phyloP scores from a whole-genome alignment of 1,140 invertebrate species.

The Calephelis nemesis region DNA sequence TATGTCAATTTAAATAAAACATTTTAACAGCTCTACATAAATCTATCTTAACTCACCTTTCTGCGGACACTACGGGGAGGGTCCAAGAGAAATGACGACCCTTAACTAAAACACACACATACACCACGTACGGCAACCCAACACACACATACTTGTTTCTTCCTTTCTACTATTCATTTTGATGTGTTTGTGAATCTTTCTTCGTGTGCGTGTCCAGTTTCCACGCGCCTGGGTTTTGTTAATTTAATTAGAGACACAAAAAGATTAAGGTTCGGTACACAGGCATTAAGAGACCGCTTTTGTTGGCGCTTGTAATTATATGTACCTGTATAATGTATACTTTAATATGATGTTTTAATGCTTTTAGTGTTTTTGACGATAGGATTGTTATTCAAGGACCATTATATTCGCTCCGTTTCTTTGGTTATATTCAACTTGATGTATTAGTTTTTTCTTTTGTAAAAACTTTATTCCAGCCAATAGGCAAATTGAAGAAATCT shows the following conservation, averaged over 20 bases:
- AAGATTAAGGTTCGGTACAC: slow-evolving; percentile 74
- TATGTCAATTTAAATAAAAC: slow-evolving; percentile 5
- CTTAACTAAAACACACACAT: slow-evolving; percentile 78
- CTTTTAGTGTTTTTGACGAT: slow-evolving; percentile 20
- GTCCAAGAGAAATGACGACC: slow-evolving; percentile 79
- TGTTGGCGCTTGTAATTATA: slow-evolving; percentile 47
- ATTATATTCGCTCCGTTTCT: no score
- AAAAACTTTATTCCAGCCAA: no score
- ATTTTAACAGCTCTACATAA: slow-evolving; percentile 46
- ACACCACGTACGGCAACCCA: slow-evolving; percentile 56
- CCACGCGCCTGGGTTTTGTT: slow-evolving; percentile 75
- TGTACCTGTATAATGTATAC: slow-evolving; percentile 21
- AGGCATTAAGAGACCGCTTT: slow-evolving; percentile 66
- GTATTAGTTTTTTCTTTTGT: no score
- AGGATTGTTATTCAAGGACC: background rate
- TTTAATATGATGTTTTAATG: slow-evolving; percentile 1
- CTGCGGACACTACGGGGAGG: slow-evolving; percentile 77
- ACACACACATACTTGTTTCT: slow-evolving; percentile 45
- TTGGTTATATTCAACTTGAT: no score
- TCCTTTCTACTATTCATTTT: slow-evolving; percentile 30
- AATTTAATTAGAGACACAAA: slow-evolving; percentile 79
- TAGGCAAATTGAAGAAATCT: no score
- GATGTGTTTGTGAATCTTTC: slow-evolving; percentile 23
- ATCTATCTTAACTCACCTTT: slow-evolving; percentile 75
- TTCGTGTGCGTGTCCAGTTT: slow-evolving; percentile 72